Base-by-base conservation (phyloP, 37 sponge, comb jelly and placozoan species). In the Theonella swinhoei region DNA sequence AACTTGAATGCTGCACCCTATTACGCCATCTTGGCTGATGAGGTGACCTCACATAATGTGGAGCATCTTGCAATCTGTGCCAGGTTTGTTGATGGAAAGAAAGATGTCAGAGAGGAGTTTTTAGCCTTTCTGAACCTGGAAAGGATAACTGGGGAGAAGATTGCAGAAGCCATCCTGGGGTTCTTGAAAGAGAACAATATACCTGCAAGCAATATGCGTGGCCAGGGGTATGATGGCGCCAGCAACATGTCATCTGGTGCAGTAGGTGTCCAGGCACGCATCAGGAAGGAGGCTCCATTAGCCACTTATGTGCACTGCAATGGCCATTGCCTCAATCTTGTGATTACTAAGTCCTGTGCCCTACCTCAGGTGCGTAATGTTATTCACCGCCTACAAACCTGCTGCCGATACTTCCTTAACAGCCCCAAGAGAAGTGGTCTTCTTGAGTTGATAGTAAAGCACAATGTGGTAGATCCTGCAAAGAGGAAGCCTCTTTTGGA, bases 161-260 rank as follows among this genome's bases (percentile, higher is more conserved):
- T 88, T 66, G 78, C 89, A 36, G 60, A 47, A 40, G 70, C 43
- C 68, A 74, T 80, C 68, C 64, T 87, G 34, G 32, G 74, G 42
- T 80, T 63, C 70, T 64, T 87, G 72, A 34, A 58, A 42, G 62
- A 80, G 34, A 80, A 73, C 42, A 31, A 60, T 19, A 74, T 87
- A 54, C 81, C 80, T 80, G 32, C 41, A 31, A 54, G 34, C 28
- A 80, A 89, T 29, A 82, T 82, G 64, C 76, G 78, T 69, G 84
- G 89, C 11, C 83, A 83, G 71, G 78, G 79, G n/a, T 88, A 76
- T 76, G 78, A 88, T 81, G 83, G 82, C 34, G 84, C 89, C 35
- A 76, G 80, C 43, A 76, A 79, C 70, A 89, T 89, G 83, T 85
- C 79, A 76, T 70, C 74, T 40, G 76, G 39, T 29, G 26, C 42